Evolutionary conservation across 1,140 invertebrate species (phyloP).

Genomic region (Hylyphantes graminicola): DNA sequence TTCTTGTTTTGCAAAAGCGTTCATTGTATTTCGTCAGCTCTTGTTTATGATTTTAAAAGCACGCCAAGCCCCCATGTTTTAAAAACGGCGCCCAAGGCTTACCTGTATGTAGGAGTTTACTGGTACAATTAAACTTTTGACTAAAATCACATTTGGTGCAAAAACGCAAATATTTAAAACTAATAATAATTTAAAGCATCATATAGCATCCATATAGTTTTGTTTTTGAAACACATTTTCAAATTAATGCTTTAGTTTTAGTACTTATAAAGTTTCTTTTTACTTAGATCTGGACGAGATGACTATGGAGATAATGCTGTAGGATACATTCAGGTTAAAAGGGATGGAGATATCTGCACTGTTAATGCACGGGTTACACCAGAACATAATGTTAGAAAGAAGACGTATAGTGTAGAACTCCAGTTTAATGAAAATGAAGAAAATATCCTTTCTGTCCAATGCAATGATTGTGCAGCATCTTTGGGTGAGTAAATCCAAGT

Average conservation of each 20-base stretch:
- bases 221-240: background rate
- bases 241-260: background rate
- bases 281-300: conserved; percentile 16
- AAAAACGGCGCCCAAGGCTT: too few species aligned
- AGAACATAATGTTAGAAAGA: conserved; percentile 11
- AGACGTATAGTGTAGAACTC: background rate
- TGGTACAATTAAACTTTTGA: too few species aligned
- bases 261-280: background rate
- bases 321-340: conserved; percentile 4
- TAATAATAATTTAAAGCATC: background rate
- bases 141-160: background rate
- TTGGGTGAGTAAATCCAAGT: conserved; percentile 4
- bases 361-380: conserved; percentile 17
- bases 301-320: conserved; percentile 17
- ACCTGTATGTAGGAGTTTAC: too few species aligned
- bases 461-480: conserved; percentile 31
- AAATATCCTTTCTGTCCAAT: background rate
- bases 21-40: background rate
- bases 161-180: background rate
- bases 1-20: background rate
- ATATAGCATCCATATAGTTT: background rate
- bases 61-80: too few species aligned
- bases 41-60: too few species aligned
- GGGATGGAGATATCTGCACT: background rate
- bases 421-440: background rate